Base-by-base conservation (phyloP, 2,888 invertebrate genomes). In the Sarcophaga subvicina region DNA sequence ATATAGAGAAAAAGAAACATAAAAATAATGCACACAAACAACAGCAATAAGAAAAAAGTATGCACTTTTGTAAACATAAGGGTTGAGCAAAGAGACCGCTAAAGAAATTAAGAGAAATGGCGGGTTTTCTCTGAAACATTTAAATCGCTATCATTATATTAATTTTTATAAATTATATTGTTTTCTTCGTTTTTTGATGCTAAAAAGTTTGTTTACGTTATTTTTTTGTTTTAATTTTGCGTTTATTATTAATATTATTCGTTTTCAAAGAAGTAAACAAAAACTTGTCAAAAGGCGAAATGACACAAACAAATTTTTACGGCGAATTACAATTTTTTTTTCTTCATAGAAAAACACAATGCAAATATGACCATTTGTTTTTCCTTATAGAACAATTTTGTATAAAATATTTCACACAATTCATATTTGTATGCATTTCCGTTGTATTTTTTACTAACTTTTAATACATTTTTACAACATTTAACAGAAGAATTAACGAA, bases 271-370 rank as follows among this genome's bases (percentile, higher is more conserved):
- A 89, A 85, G 87, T 87, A 87, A 89, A 89, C 90, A 91, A 92
- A 92, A 91, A 90, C 87, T 79, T 80, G 75, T 72, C 47, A 45
- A 3, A n/a, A 59, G 27, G 83, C 83, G 85, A 79, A 82, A 82
- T 79, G 17, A 69, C 69, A 66, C 63, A 73, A 79, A 81, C 82
- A 84, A 78, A 70, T 75, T 63, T 63, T 62, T 81, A 89, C 91
- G 91, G 92, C 93, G 92, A 92, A 92, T 91, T 92, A 75, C 89
- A 75, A 27, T 87, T 78, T 83, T 81, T 80, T 78, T 64, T 86
- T 89, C 88, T 89, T 89, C 88, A 59, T n/a, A 85, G 82, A 85
- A 91, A 91, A 91, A 91, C 89, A 90, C 89, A 90, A 82, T 81
- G 78, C 78, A 72, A 78, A 80, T 66, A 73, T 72, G 62, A 79